phyloP scores from a whole-genome alignment of 1,140 invertebrate genomes.

The Euura lappo region DNA sequence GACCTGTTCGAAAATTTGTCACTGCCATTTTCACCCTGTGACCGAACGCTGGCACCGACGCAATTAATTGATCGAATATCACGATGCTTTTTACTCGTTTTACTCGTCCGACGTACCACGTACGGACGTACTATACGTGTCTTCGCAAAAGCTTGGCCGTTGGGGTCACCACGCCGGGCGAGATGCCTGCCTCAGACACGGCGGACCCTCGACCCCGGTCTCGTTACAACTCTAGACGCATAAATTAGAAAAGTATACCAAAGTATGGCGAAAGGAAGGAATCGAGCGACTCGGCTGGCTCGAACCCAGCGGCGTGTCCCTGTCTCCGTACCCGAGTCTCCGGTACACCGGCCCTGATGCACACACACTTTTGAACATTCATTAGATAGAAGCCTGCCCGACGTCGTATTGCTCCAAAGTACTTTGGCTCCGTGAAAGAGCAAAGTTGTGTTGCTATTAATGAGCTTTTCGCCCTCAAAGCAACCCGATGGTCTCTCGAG shows the following conservation, averaged over 20 bases:
- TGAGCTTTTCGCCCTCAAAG: not conserved
- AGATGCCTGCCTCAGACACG: not conserved
- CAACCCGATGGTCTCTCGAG: not conserved
- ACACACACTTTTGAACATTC: not conserved
- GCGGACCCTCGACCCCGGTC: not conserved
- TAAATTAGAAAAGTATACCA: not conserved
- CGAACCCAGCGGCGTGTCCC: too few relatives aligned
- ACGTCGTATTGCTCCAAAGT: not conserved
- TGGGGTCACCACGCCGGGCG: not conserved
- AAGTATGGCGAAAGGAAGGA: not conserved
- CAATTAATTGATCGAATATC: not conserved
- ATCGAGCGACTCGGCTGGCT: not conserved
- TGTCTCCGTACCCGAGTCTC: not conserved
- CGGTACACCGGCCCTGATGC: not conserved
- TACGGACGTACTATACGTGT: not conserved
- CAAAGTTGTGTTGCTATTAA: not conserved
- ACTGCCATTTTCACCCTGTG: not conserved
- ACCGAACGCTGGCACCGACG: not conserved
- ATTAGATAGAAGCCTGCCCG: slow-evolving; percentile 1
- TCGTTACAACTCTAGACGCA: not conserved
- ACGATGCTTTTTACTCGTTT: not conserved
- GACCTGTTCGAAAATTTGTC: not conserved
- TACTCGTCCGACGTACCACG: too few relatives aligned
- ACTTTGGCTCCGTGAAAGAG: not conserved
- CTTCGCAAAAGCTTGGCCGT: not conserved